These are phyloP conservation scores for Heteractis magnifica DNA, from an alignment of 92 coral and sea anemone genomes.

Conservation along the genomic window DNA sequence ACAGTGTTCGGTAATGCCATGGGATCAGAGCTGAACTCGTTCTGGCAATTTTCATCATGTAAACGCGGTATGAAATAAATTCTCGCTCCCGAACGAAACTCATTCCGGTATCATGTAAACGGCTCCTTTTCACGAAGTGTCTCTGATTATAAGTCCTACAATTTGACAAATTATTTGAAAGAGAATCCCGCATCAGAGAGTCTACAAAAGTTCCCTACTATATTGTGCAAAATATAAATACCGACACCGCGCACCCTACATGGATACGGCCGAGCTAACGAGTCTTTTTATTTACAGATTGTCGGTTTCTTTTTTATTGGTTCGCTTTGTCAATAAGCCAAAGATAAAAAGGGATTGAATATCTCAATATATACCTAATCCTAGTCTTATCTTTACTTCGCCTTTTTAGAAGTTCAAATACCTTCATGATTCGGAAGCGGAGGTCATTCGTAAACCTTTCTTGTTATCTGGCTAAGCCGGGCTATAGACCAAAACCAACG, in stretches of 20 bases:
- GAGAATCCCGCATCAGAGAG: not conserved
- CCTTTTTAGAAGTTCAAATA: slow-evolving; percentile 1
- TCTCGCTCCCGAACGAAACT: no score
- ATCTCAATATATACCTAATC: slow-evolving; percentile 6
- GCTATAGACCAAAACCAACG: no score
- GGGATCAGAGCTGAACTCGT: no score
- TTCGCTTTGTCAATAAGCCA: not conserved
- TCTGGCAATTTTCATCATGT: no score
- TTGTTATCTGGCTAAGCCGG: no score
- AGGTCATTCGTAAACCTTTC: not conserved
- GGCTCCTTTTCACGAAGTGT: no score
- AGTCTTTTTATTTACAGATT: not conserved
- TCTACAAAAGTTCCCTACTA: not conserved
- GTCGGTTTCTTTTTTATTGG: not conserved
- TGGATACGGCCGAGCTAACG: not conserved
- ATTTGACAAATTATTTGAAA: no score
- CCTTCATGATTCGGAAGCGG: not conserved
- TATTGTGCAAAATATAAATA: not conserved
- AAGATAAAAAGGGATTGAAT: not conserved
- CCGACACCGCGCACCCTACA: not conserved
- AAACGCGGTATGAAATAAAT: no score
- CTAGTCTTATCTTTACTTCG: not conserved
- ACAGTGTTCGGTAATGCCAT: no score
- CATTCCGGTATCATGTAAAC: no score
- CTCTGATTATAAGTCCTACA: no score